phyloP scores from a whole-genome alignment of 2,797 vertebrate genomes.

The Enoplosus armatus region DNA sequence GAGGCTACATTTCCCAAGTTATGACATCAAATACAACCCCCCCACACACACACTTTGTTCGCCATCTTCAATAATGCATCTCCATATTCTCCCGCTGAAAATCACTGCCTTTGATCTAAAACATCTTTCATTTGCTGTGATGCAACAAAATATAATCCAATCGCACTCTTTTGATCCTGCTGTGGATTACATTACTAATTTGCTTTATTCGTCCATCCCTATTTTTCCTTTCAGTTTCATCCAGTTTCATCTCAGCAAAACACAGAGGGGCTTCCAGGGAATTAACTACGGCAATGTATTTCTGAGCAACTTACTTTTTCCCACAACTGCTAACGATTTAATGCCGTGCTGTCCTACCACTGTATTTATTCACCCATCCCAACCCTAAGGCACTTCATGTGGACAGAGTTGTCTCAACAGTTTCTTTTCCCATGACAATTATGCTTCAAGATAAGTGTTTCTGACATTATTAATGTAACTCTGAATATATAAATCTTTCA shows the following conservation, averaged over 20 bases:
- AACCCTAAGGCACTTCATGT: slow-evolving; percentile 4
- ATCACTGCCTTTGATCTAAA: slow-evolving; percentile 87
- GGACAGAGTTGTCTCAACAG: slow-evolving; percentile 19
- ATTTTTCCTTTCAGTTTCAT: slow-evolving; percentile 61
- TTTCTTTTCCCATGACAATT: slow-evolving; percentile 13
- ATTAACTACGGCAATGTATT: slow-evolving; percentile 48
- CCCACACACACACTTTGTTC: slow-evolving; percentile 67
- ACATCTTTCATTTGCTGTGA: slow-evolving; percentile 80
- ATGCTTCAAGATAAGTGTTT: slow-evolving; percentile 1
- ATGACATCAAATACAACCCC: slow-evolving; percentile 88
- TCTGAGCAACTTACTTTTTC: slow-evolving; percentile 25
- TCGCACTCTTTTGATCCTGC: slow-evolving; percentile 78
- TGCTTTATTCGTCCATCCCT: slow-evolving; percentile 61
- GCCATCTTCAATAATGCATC: slow-evolving; percentile 89
- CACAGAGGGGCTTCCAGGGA: slow-evolving; percentile 45
- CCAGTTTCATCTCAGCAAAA: slow-evolving; percentile 61
- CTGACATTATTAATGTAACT: not conserved
- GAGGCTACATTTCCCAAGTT: slow-evolving; percentile 84
- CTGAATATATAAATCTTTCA: not conserved
- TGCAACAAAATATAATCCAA: slow-evolving; percentile 84
- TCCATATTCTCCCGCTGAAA: slow-evolving; percentile 80
- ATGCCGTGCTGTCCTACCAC: slow-evolving; percentile 10
- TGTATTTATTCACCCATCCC: slow-evolving; percentile 2
- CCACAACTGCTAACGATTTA: slow-evolving; percentile 32
- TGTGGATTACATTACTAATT: slow-evolving; percentile 84